Percentiles rank a stretch among this genome's conserved stretches.
phyloP scores from a whole-genome alignment of 2,113 vertebrate species.

The Halichoeres trimaculatus region DNA sequence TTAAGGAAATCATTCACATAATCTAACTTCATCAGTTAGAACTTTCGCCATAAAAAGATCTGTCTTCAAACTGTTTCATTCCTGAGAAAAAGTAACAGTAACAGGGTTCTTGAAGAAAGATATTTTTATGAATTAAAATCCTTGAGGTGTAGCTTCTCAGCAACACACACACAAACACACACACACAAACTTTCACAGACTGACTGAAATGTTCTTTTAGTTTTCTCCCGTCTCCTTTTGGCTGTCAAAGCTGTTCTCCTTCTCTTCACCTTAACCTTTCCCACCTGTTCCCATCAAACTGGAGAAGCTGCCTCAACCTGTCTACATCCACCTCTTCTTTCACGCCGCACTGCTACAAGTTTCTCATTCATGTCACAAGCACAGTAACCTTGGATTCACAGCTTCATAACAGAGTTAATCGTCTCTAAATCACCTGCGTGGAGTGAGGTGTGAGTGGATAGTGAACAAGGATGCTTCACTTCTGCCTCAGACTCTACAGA shows the following conservation, averaged over 20 bases:
- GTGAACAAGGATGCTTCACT: background rate
- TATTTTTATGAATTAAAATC: background rate
- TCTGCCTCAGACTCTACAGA: background rate
- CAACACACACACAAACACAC: too few relatives aligned
- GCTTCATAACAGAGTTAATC: conserved; percentile 46
- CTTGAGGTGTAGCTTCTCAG: background rate
- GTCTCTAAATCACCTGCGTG: conserved; percentile 46
- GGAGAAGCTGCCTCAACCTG: background rate
- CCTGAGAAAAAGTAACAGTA: too few relatives aligned
- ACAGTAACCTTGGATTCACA: conserved; percentile 51
- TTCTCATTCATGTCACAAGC: conserved; percentile 50
- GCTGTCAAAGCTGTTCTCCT: conserved; percentile 2
- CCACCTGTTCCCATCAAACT: background rate
- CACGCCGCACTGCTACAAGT: background rate
- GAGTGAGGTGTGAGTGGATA: background rate
- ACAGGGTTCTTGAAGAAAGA: background rate
- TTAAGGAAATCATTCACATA: too few relatives aligned
- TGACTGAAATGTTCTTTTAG: background rate
- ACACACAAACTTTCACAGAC: background rate
- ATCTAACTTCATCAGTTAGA: background rate
- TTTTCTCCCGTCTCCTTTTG: background rate
- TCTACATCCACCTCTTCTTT: background rate
- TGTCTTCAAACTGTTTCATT: too few relatives aligned
- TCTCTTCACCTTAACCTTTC: conserved; percentile 19
- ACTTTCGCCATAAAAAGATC: background rate